Conservation (phyloP, 2,797 vertebrate genomes). For the Antennarius maculatus region DNA sequence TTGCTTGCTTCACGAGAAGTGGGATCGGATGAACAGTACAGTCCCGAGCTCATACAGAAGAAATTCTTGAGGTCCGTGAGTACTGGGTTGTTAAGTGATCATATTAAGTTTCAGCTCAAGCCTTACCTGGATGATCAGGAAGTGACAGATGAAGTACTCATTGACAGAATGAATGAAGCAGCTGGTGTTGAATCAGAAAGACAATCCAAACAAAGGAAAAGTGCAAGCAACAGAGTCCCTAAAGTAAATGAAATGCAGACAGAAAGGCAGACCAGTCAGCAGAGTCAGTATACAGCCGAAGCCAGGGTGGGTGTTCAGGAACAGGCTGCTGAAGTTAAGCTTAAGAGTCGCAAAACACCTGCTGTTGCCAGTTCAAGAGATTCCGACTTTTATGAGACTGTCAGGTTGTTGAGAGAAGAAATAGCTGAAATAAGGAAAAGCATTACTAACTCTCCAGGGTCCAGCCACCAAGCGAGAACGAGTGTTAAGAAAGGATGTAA, state of each 20-base stretch:
- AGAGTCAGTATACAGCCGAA: background rate
- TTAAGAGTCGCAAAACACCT: background rate
- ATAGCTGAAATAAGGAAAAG: background rate
- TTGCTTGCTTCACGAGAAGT: conserved; percentile 15
- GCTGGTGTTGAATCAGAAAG: too few relatives aligned
- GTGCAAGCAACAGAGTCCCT: too few relatives aligned
- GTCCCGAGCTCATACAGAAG: conserved; percentile 33
- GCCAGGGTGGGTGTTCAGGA: background rate
- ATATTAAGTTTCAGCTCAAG: conserved; percentile 41
- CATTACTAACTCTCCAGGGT: background rate
- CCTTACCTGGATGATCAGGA: conserved; percentile 19
- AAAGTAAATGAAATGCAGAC: too few relatives aligned
- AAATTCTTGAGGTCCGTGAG: conserved; percentile 34
- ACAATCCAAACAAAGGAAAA: too few relatives aligned
- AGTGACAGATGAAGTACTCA: conserved; percentile 33
- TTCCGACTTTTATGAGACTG: background rate
- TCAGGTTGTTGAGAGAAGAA: conserved; percentile 1
- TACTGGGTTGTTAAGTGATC: conserved; percentile 38
- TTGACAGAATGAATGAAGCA: too few relatives aligned
- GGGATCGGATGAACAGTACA: conserved; percentile 39
- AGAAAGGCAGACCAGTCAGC: background rate
- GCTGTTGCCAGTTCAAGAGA: background rate
- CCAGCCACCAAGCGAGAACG: background rate
- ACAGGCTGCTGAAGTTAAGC: conserved; percentile 3
- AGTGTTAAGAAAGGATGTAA: background rate